Conservation (phyloP, 2,888 invertebrate species). For the Amiota communis region DNA sequence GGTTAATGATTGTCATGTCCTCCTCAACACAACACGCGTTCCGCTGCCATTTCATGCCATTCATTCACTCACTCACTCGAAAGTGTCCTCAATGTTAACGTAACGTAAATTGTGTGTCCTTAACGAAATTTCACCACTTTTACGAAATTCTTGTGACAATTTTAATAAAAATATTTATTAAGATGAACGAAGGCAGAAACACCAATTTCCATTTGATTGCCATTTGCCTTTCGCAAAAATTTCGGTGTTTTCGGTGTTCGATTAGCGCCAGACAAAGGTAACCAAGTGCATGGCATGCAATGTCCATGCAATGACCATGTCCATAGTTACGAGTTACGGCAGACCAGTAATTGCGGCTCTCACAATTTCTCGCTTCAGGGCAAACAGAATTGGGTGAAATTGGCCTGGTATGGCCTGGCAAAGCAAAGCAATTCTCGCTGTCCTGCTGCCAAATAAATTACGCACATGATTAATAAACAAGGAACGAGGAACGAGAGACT, state of each 20-base stretch:
- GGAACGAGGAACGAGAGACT: conserved; percentile 31
- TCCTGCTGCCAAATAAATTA: conserved; percentile 63
- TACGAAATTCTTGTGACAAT: conserved; percentile 25
- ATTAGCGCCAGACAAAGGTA: neutral
- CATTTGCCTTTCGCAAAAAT: neutral
- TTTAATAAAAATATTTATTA: conserved; percentile 30
- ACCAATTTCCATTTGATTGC: neutral
- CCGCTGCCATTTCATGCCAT: too few relatives aligned
- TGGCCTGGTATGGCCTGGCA: neutral
- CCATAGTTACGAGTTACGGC: neutral
- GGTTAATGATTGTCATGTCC: conserved; percentile 23
- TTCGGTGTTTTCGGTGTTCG: neutral
- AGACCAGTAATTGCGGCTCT: conserved; percentile 19
- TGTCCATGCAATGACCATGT: neutral
- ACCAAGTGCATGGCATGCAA: neutral
- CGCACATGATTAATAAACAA: conserved; percentile 66
- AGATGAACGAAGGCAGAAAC: neutral
- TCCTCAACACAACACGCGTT: too few relatives aligned
- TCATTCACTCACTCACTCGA: neutral
- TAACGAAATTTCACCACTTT: conserved; percentile 21
- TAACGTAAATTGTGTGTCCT: neutral
- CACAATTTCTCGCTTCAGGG: conserved; percentile 37
- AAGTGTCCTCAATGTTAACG: conserved; percentile 1
- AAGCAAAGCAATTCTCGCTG: conserved; percentile 37
- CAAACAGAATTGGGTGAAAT: conserved; percentile 50